Base-by-base conservation (phyloP, 2,797 vertebrate genomes). In the Hemitrygon akajei region DNA sequence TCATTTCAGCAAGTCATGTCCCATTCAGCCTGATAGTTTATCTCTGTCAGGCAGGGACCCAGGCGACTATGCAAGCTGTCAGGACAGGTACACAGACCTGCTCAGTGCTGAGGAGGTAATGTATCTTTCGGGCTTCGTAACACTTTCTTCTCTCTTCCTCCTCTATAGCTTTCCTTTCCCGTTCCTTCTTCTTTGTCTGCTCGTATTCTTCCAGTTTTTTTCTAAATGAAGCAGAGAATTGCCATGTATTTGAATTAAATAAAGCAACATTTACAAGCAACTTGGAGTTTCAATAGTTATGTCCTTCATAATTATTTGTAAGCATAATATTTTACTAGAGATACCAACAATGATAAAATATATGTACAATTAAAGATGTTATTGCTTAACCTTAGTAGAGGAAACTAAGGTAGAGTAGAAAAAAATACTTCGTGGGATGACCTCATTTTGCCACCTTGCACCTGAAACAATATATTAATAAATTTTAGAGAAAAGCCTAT, bases 31-130 rank as follows among this genome's bases (percentile, higher is more conserved):
- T 95, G 95, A 95, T 96, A 96, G 95, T 97, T 97, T 96, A 95
- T 97, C 97, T 97, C 95, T 97, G 97, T 97, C 97, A 96, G 95
- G 94, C 94, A 93, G 77, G 89, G 95, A 94, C 96, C 95, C 95
- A 94, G 94, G 96, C 94, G 95, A 96, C 95, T 95, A 87, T 93
- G 79, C 94, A 95, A 96, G 96, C 96, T 97, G 97, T 96, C 96
- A 96, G 96, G 94, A 95, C 94, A 95, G 95, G 95, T 95, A 94
- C 71, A 97, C 97, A 95, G 94, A 99, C 98, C 98, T 98, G 98
- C 94, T 97, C 95, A 7, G 99, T 99, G 96, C 99, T 99, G 96
- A 99, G 96, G 94, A 99, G 98, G 96, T 98, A 97, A 96, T 99
- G 99, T 95, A 97, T 97, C 96, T 97, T 98, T 94, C 97, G 97